Conservation (phyloP, 2,888 invertebrate genomes). For the Chymomyza amoena region DNA sequence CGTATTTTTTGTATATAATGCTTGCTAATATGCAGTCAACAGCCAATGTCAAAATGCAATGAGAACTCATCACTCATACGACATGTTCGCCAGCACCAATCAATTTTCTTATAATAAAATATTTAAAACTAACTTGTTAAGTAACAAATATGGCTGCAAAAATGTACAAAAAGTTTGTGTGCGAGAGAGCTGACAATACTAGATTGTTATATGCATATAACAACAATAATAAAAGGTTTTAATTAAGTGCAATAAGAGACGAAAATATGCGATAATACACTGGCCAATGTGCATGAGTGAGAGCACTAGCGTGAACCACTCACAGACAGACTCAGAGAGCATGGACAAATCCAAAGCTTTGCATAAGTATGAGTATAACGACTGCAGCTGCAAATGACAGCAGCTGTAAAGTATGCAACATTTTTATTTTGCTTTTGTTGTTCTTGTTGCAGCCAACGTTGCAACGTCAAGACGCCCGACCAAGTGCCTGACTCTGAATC, state of each 20-base stretch:
- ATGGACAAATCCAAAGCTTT: slow-evolving; percentile 10
- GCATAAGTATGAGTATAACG: slow-evolving; percentile 9
- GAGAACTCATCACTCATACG: slow-evolving; percentile 66
- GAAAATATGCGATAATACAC: slow-evolving; percentile 8
- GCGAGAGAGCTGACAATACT: slow-evolving; percentile 12
- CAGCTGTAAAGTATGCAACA: slow-evolving; percentile 49
- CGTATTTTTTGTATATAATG: slow-evolving; percentile 30
- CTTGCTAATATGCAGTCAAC: neutral
- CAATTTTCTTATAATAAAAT: slow-evolving; percentile 71
- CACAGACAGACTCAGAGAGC: slow-evolving; percentile 9
- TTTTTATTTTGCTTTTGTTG: slow-evolving; percentile 4
- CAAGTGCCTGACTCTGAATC: neutral
- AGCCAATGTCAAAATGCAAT: neutral
- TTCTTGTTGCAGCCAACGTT: neutral
- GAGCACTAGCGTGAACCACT: neutral
- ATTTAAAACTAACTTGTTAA: slow-evolving; percentile 70
- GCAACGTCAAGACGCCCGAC: too few species aligned
- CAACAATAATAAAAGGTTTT: slow-evolving; percentile 64
- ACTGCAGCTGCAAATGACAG: slow-evolving; percentile 32
- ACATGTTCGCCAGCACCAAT: slow-evolving; percentile 68
- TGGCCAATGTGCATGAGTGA: neutral
- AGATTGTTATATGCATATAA: slow-evolving; percentile 17
- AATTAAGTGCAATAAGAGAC: slow-evolving; percentile 61
- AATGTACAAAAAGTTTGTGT: slow-evolving; percentile 20
- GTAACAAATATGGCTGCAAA: slow-evolving; percentile 68